A percentile compares a stretch with the other conserved stretches of the same genome.
phyloP scores from a whole-genome alignment of 2,113 vertebrate genomes.

The Panurus biarmicus region DNA sequence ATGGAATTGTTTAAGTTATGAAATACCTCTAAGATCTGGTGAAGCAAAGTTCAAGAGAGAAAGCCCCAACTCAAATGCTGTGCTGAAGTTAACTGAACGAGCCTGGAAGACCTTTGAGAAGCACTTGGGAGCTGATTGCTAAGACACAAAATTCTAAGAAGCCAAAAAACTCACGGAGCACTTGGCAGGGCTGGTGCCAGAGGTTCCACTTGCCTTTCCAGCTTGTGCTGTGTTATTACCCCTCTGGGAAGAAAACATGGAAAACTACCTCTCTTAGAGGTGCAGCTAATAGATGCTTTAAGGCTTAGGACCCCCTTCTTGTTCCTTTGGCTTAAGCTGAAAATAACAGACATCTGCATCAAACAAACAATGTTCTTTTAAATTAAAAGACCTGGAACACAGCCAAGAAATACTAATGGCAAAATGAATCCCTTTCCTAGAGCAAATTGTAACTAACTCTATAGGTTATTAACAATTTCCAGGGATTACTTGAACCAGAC shows the following conservation, averaged over 20 bases:
- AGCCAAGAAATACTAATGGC: background rate
- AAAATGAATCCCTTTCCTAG: background rate
- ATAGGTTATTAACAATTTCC: background rate
- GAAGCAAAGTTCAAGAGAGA: background rate
- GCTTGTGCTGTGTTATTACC: background rate
- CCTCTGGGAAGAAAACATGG: background rate
- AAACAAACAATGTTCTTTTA: background rate
- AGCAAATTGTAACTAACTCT: background rate
- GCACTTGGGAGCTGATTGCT: background rate
- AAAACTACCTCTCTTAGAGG: background rate
- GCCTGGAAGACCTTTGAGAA: background rate
- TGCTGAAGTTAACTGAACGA: fast-evolving
- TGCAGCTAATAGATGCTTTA: background rate
- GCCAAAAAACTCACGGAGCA: fast-evolving
- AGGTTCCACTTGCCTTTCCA: background rate
- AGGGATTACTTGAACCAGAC: background rate
- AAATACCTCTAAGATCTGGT: background rate
- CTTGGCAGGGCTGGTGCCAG: background rate
- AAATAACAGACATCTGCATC: background rate
- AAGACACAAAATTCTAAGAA: background rate
- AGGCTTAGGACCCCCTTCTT: background rate
- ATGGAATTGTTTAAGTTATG: background rate
- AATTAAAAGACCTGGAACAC: background rate
- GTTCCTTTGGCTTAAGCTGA: background rate
- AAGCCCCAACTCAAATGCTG: fast-evolving